Percentiles rank a stretch among this genome's conserved stretches.
Evolutionary conservation across 2,113 vertebrate species (phyloP).

Genomic region (Bostrychus sinensis): DNA sequence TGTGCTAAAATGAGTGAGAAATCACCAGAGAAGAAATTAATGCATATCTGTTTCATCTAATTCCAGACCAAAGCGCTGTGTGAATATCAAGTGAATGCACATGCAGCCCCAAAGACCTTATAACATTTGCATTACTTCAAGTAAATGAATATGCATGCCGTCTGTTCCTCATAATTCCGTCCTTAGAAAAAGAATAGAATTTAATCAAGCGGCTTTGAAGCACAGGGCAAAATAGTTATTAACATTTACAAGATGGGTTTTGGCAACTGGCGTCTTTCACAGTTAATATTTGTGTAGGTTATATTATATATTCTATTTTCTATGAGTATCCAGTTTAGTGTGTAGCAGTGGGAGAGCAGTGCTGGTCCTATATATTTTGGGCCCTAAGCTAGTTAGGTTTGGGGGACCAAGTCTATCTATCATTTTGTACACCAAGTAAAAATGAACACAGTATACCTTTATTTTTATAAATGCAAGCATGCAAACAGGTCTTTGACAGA

Average conservation of each 20-base stretch:
- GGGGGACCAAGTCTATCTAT: too few relatives aligned
- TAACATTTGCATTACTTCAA: constrained; percentile 23
- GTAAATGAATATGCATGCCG: constrained; percentile 30
- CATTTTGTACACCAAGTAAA: too few relatives aligned
- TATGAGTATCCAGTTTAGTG: too few relatives aligned
- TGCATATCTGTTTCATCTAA: constrained; percentile 57
- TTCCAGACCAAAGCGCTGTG: constrained; percentile 41
- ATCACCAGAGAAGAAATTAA: constrained; percentile 48
- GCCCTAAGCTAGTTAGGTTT: too few relatives aligned
- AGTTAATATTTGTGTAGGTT: constrained; percentile 3
- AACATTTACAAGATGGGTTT: constrained; percentile 7
- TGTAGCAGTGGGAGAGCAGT: too few relatives aligned
- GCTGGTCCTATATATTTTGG: too few relatives aligned
- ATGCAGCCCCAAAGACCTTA: constrained; percentile 18
- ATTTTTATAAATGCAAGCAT: too few relatives aligned
- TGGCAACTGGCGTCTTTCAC: constrained; percentile 1
- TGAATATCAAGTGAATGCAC: constrained; percentile 38
- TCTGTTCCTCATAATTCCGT: constrained; percentile 8
- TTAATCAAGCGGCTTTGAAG: constrained; percentile 33
- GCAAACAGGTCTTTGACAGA: too few relatives aligned
- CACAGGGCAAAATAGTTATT: constrained; percentile 6
- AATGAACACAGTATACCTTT: too few relatives aligned
- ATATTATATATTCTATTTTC: background rate
- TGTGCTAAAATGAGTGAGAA: constrained; percentile 50
- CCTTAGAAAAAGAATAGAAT: constrained; percentile 5